Evolutionary conservation across 2,113 vertebrate species (phyloP), one percentile per base, ranked within the genome.

Genomic region (Cichladusa arquata): DNA sequence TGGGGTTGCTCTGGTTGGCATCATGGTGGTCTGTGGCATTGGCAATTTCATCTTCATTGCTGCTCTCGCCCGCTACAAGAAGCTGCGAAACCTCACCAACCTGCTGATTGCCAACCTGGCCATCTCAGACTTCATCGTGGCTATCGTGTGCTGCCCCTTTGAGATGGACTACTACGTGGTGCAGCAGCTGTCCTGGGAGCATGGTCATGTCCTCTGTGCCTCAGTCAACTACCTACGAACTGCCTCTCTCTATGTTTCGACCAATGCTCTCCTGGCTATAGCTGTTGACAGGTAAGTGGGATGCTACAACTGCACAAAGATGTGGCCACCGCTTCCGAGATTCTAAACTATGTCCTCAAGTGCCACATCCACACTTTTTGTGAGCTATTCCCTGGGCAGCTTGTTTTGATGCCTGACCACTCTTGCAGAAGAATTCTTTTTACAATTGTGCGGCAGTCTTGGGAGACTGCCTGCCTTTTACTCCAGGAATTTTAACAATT

Each of bases 101-200:
- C 96, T 99, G 86, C 98, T 99, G 77, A 99, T 99, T 14, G 99
- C 99, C 54, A 99, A 99, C 93, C 95, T 99, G 97, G 99, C 99
- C 60, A 97, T 99, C 96, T 99, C 99, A 0, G 99, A 99, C 97
- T 99, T 99, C 95, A 97, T 99, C 2, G 99, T 99, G 89, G 99
- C 99, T 20, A 98, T 99, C 0, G 98, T 99, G 86, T 99, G 99
- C 96, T 99, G 99, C 81, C 99, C 99, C 4, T 99, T 99, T 9
- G 98, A 99, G 95, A 98, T 99, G 98, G 99, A 99, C 97, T 99
- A 99, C 96, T 99, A 99, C 0, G 99, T 99, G 88, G 98, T 99
- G 13, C 98, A 98, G 34, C 98, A 99, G 96, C 98, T 99, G 19
- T 99, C 99, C 78, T 99, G 99, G 99, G 97, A 98, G 79, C 99